These are phyloP conservation scores for Pseudomugil tenellus DNA, from an alignment of 2,797 vertebrate species.

Conservation along the genomic window DNA sequence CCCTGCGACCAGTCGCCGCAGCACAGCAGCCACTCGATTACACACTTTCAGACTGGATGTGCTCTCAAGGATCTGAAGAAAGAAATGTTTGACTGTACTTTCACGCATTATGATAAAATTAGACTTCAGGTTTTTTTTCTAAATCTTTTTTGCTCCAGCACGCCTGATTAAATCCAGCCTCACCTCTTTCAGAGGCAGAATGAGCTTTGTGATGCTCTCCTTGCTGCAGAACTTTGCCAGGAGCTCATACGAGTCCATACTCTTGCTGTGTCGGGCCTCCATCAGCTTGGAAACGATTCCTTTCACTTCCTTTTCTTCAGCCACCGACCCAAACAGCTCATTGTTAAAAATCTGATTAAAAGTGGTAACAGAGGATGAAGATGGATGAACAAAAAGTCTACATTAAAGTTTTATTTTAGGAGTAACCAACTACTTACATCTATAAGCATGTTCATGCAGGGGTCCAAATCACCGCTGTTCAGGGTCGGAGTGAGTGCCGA, in stretches of 20 bases:
- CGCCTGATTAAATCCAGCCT: slow-evolving; percentile 25
- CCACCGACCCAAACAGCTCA: slow-evolving; percentile 92
- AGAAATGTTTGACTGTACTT: background rate
- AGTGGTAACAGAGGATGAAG: background rate
- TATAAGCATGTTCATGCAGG: slow-evolving; percentile 90
- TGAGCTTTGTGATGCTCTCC: slow-evolving; percentile 88
- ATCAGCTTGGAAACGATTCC: slow-evolving; percentile 96
- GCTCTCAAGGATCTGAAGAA: slow-evolving; percentile 88
- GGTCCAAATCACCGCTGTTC: slow-evolving; percentile 89
- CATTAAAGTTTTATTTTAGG: background rate
- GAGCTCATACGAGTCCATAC: slow-evolving; percentile 94
- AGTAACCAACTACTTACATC: slow-evolving; percentile 79
- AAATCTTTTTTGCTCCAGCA: background rate
- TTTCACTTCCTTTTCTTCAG: slow-evolving; percentile 96
- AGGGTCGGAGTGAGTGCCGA: slow-evolving; percentile 84
- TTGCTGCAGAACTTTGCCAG: slow-evolving; percentile 91
- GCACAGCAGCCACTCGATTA: slow-evolving; percentile 88
- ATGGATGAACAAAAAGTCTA: background rate
- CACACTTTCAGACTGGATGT: slow-evolving; percentile 90
- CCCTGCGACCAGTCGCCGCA: slow-evolving; percentile 89
- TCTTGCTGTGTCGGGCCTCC: slow-evolving; percentile 97
- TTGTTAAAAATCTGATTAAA: slow-evolving; percentile 91
- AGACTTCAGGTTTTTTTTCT: too few relatives aligned
- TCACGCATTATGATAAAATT: too few relatives aligned
- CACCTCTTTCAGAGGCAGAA: slow-evolving; percentile 96